Percentiles rank a stretch among this genome's conserved stretches.
phyloP scores from a whole-genome alignment of 2,888 invertebrate species.

The Brenthis daphne region DNA sequence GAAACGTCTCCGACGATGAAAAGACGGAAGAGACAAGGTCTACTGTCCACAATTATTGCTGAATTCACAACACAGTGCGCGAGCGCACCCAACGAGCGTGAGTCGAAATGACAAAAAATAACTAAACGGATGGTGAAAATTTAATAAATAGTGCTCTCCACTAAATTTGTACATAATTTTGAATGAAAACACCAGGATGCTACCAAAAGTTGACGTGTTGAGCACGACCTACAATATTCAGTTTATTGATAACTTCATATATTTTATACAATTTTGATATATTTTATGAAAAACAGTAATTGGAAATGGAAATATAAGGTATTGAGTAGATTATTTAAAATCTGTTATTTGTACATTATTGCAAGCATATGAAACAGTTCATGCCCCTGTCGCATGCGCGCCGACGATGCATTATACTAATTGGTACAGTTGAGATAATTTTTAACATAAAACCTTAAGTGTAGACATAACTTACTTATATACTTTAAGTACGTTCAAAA shows the following conservation, averaged over 20 bases:
- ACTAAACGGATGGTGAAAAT: slow-evolving; percentile 11
- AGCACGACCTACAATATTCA: slow-evolving; percentile 33
- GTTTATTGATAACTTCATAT: slow-evolving; percentile 18
- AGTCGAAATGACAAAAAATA: slow-evolving; percentile 12
- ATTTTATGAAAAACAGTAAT: slow-evolving; percentile 31
- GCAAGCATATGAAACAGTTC: slow-evolving; percentile 62
- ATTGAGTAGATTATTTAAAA: slow-evolving; percentile 31
- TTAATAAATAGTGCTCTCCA: slow-evolving; percentile 30
- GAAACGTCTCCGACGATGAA: slow-evolving; percentile 57
- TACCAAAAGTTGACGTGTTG: slow-evolving; percentile 31
- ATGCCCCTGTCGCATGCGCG: slow-evolving; percentile 47
- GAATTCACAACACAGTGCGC: slow-evolving; percentile 62
- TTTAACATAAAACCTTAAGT: slow-evolving; percentile 33
- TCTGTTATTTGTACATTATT: slow-evolving; percentile 62
- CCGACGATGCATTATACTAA: slow-evolving; percentile 43
- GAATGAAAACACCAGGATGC: slow-evolving; percentile 26
- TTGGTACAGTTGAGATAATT: slow-evolving; percentile 42
- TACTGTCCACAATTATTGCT: slow-evolving; percentile 69
- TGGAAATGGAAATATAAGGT: slow-evolving; percentile 30
- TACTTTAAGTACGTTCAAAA: slow-evolving; percentile 64
- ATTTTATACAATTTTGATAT: slow-evolving; percentile 35
- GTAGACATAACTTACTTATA: slow-evolving; percentile 36
- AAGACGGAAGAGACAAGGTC: slow-evolving; percentile 65
- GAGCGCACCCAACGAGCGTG: slow-evolving; percentile 39
- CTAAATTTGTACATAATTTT: slow-evolving; percentile 31